phyloP scores from a whole-genome alignment of 2,888 invertebrate species.

The Gisinianus flammeolus region DNA sequence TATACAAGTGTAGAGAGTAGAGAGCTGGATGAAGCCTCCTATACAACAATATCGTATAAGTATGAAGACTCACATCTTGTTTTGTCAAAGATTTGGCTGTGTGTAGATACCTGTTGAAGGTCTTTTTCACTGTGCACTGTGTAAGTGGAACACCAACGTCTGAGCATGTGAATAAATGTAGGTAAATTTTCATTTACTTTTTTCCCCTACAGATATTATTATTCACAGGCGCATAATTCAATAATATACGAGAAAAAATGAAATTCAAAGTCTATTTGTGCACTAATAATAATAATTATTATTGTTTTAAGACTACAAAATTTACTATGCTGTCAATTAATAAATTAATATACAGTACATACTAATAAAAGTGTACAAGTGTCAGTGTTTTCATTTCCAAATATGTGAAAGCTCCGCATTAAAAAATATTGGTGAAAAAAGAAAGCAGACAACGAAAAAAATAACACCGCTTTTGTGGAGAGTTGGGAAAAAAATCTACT shows the following conservation, averaged over 20 bases:
- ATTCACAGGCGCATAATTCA: neutral
- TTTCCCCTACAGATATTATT: too few species aligned
- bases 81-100: too few species aligned
- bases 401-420: too few species aligned
- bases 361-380: neutral
- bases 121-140: neutral
- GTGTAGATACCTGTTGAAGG: neutral
- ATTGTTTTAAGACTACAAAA: neutral
- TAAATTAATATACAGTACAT: neutral
- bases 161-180: neutral
- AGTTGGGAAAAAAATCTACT: neutral
- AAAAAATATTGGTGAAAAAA: too few species aligned
- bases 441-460: too few species aligned
- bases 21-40: too few species aligned
- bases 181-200: neutral
- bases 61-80: neutral
- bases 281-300: neutral
- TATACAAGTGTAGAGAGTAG: too few species aligned
- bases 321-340: too few species aligned
- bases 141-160: neutral
- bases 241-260: too few species aligned
- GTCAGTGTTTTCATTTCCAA: neutral
- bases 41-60: neutral
- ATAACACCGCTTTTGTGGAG: too few species aligned
- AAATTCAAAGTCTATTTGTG: too few species aligned